Base-by-base conservation (phyloP, 2,797 vertebrate species). In the Periparus ater region DNA sequence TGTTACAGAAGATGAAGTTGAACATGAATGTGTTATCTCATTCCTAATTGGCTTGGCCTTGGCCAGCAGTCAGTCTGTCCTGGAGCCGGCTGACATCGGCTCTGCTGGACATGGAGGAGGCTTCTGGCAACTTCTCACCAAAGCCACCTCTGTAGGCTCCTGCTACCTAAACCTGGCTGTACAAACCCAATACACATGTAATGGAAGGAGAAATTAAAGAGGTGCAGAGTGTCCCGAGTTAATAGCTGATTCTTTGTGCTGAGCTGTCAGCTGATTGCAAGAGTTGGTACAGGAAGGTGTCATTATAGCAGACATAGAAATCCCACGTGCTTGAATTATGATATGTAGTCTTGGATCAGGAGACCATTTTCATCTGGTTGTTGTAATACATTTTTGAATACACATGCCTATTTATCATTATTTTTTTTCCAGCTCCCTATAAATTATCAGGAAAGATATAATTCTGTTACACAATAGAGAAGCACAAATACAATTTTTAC, bases 1-100 rank as follows among this genome's bases (percentile, higher is more conserved):
- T 66, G 27, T 55, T 55, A 8, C n/a, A 66, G 51, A 26, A 4
- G 7, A 21, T 26, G 11, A 55, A 38, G 42, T 21, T 47, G 22
- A 45, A 47, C 22, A 38, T 26, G 4, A n/a, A 25, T 51, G 14
- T 23, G 8, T 27, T n/a, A 8, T 9, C 21, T 36, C 44, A 19
- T 57, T 65, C 32, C 19, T 29, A 38, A 2, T 1, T 11, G 10
- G 7, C 51, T 44, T 4, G 1, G 19, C 58, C 22, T 51, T 72
- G 10, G 16, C 27, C 38, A 38, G n/a, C 7, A 13, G 19, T 29
- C 16, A 3, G 4, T 65, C 19, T 14, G 20, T 65, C n/a, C 38
- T 36, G 45, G 23, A n/a, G 36, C 44, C 1, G 0, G 10, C 10
- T 57, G 45, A 5, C 11, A 8, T 6, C 0, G 2, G 7, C 5